Base-by-base conservation (phyloP, 2,113 vertebrate species). In the Pelusios castaneus region DNA sequence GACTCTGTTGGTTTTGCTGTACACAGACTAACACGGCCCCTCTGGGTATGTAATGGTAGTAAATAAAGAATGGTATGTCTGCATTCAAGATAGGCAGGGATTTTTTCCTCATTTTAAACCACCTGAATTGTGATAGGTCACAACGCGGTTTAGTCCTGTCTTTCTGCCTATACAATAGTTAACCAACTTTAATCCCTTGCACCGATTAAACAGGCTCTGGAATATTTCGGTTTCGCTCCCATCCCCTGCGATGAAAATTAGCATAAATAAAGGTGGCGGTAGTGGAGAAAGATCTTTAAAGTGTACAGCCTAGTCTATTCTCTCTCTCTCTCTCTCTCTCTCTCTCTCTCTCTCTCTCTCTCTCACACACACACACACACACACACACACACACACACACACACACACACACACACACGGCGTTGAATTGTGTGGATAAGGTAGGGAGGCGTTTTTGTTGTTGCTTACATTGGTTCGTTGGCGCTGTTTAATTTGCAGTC, bases 101-200 rank as follows among this genome's bases (percentile, higher is more conserved):
- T 8, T 16, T 16, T 58, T 29, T 25, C 6, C 27, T 41, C 70
- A 67, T n/a, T 67, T 70, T 70, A 76, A 76, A 13, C 41, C 41
- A 13, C 11, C 27, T 13, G 41, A 76, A 29, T 45, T 76, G 41
- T 16, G 25, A 45, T 43, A 27, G 73, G 41, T 24, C 45, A 22
- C 73, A 27, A 45, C 14, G 70, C 80, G 4, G 10, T 4, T 17
- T 77, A 16, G 51, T 67, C 27, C 85, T 82, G 80, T 52, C 80
- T 84, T 92, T 86, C 91, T 85, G 94, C 85, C 21, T 87, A 91
- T 77, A 96, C 92, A 96, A 84, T 91, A 82, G 89, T 97, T 96
- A 96, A 97, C 95, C 94, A 97, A 95, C 94, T 95, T 96, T 95
- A 95, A 96, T 55, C 52, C n/a, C 45, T 1, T 34, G 52, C 73